phyloP scores from a whole-genome alignment of 23 tunicate species.

The Trididemnum clinides region DNA sequence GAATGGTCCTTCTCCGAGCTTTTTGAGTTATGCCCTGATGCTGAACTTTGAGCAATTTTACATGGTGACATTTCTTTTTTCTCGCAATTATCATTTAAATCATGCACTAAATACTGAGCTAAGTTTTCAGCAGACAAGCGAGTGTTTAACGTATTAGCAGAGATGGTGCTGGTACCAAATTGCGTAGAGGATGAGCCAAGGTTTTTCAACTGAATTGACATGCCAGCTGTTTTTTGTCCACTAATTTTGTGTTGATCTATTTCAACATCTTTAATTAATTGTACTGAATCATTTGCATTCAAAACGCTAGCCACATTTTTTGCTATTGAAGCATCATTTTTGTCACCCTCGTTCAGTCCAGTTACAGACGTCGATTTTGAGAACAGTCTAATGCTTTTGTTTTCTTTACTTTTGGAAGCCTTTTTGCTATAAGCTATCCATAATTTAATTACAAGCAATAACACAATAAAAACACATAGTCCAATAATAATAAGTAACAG shows the following conservation, averaged over 20 bases:
- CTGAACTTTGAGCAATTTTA: not conserved
- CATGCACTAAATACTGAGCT: not conserved
- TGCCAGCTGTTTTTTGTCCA: too few relatives aligned
- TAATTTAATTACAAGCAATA: constrained; percentile 20
- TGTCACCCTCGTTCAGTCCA: not conserved
- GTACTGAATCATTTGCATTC: too few relatives aligned
- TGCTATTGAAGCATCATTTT: not conserved
- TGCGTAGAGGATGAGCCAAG: not conserved
- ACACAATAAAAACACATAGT: constrained; percentile 19
- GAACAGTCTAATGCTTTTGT: not conserved
- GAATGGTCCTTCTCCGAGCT: not conserved
- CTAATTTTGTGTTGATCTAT: too few relatives aligned
- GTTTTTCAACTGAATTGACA: too few relatives aligned
- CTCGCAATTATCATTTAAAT: not conserved
- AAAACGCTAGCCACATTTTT: too few relatives aligned
- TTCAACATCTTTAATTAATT: too few relatives aligned
- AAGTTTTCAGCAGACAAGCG: not conserved
- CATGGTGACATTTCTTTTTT: not conserved
- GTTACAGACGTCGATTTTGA: constrained; percentile 55
- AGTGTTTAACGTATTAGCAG: not conserved
- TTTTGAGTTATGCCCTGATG: not conserved
- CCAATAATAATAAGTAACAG: constrained; percentile 39
- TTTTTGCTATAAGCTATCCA: not conserved
- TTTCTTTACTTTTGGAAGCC: not conserved
- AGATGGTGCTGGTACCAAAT: not conserved